Percentiles rank a stretch among this genome's conserved stretches.
Evolutionary conservation across 2,888 invertebrate genomes (phyloP).

Genomic region (Abrostola tripartita): DNA sequence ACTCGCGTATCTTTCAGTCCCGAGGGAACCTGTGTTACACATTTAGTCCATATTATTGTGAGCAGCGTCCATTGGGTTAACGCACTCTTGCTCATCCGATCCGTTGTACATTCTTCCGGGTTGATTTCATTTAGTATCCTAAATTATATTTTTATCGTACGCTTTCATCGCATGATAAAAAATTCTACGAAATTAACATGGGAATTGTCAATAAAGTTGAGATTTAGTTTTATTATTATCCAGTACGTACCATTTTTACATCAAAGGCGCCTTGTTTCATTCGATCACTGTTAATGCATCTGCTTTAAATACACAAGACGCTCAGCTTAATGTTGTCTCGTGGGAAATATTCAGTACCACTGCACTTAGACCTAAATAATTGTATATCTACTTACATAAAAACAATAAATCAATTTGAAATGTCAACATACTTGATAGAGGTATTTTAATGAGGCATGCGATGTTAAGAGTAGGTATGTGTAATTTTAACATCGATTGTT

Average conservation of each 20-base stretch:
- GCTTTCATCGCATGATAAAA: slow-evolving; percentile 31
- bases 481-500: slow-evolving; percentile 62
- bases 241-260: slow-evolving; percentile 33
- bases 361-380: slow-evolving; percentile 17
- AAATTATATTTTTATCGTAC: slow-evolving; percentile 51
- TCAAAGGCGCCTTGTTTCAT: slow-evolving; percentile 46
- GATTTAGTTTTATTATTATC: slow-evolving; percentile 14
- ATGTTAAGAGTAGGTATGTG: slow-evolving; percentile 27
- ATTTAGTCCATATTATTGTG: slow-evolving; percentile 75
- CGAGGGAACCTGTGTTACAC: slow-evolving; percentile 71
- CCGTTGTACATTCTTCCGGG: slow-evolving; percentile 68
- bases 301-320: slow-evolving; percentile 39
- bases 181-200: slow-evolving; percentile 22
- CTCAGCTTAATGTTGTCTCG: slow-evolving; percentile 45
- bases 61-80: slow-evolving; percentile 75
- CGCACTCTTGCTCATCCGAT: slow-evolving; percentile 74
- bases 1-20: slow-evolving; percentile 71
- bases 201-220: slow-evolving; percentile 11
- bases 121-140: slow-evolving; percentile 64
- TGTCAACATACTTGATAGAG: slow-evolving; percentile 29
- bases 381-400: slow-evolving; percentile 33
- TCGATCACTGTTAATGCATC: slow-evolving; percentile 36
- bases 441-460: slow-evolving; percentile 39
- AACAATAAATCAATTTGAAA: slow-evolving; percentile 24
- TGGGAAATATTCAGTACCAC: slow-evolving; percentile 45